Evolutionary conservation across 1,140 invertebrate species (phyloP).

Genomic region (Steinernema feltiae): DNA sequence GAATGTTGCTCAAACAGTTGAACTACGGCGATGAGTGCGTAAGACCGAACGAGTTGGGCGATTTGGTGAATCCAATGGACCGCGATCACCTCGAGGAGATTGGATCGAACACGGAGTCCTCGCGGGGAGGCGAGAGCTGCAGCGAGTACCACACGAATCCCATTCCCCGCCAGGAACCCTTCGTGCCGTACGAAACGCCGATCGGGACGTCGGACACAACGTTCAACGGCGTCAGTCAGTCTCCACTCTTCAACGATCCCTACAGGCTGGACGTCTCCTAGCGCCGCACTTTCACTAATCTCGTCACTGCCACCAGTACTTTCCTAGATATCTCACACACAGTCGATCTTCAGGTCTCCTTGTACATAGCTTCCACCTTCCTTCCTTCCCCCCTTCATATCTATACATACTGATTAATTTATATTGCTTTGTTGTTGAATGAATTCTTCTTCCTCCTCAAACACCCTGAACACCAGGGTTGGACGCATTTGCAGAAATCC

Average conservation of each 20-base stretch:
- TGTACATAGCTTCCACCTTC: slow-evolving; percentile 13
- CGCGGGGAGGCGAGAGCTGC: slow-evolving; percentile 23
- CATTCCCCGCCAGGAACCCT: slow-evolving; percentile 7
- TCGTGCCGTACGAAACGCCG: slow-evolving; percentile 21
- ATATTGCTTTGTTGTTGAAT: not conserved
- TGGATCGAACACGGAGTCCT: slow-evolving; percentile 37
- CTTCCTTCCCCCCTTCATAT: too few species aligned
- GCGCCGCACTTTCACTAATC: slow-evolving; percentile 26
- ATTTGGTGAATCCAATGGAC: slow-evolving; percentile 24
- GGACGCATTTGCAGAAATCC: too few species aligned
- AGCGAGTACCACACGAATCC: slow-evolving; percentile 21
- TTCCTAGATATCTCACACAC: not conserved
- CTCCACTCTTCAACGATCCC: slow-evolving; percentile 38
- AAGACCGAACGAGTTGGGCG: slow-evolving; percentile 5
- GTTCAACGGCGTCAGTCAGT: slow-evolving; percentile 18
- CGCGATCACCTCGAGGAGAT: slow-evolving; percentile 34
- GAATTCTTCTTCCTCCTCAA: too few species aligned
- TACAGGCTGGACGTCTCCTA: slow-evolving; percentile 36
- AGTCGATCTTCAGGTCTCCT: not conserved
- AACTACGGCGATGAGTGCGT: slow-evolving; percentile 24
- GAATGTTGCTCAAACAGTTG: slow-evolving; percentile 32
- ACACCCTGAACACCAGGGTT: too few species aligned
- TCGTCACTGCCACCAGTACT: not conserved
- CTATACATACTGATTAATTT: slow-evolving; percentile 4
- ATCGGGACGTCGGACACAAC: slow-evolving; percentile 6